A percentile compares a stretch with the other conserved stretches of the same genome.
Evolutionary conservation across 2,113 vertebrate species (phyloP).

Genomic region (Spea bombifrons): DNA sequence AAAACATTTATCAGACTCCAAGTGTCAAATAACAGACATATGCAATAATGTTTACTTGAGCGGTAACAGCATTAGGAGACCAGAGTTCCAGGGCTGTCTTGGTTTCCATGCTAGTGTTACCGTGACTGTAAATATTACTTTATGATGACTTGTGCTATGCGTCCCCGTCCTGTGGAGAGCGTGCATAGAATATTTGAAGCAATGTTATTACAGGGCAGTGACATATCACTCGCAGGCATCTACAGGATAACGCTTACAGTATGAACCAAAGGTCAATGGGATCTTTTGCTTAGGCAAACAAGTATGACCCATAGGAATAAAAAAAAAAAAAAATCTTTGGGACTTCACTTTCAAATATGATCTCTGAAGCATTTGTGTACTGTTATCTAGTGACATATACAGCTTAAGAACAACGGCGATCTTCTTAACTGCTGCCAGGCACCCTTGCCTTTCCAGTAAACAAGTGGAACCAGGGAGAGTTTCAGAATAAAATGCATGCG

Average conservation of each 20-base stretch:
- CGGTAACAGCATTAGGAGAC: slow-evolving; percentile 20
- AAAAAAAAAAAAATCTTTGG: neutral
- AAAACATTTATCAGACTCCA: no score
- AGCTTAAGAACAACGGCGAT: no score
- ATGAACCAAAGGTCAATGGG: slow-evolving; percentile 46
- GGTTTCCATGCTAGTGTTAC: slow-evolving; percentile 27
- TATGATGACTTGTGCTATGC: neutral
- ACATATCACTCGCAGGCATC: slow-evolving; percentile 46
- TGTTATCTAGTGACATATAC: neutral
- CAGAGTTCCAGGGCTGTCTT: slow-evolving; percentile 3
- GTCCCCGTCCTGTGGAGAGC: neutral
- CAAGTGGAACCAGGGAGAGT: no score
- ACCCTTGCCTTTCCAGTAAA: no score
- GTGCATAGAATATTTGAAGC: neutral
- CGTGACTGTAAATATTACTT: slow-evolving; percentile 23
- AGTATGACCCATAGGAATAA: slow-evolving; percentile 11
- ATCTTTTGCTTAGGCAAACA: slow-evolving; percentile 28
- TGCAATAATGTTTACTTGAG: slow-evolving; percentile 19
- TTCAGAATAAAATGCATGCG: no score
- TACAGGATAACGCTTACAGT: slow-evolving; percentile 47
- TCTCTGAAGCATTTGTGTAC: slow-evolving; percentile 25
- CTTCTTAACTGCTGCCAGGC: no score
- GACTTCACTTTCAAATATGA: slow-evolving; percentile 24
- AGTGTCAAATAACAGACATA: slow-evolving; percentile 1
- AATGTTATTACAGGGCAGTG: slow-evolving; percentile 40